These are phyloP conservation scores for Nephrotoma guestfalica DNA, from an alignment of 2,888 invertebrate species.

Conservation along the genomic window DNA sequence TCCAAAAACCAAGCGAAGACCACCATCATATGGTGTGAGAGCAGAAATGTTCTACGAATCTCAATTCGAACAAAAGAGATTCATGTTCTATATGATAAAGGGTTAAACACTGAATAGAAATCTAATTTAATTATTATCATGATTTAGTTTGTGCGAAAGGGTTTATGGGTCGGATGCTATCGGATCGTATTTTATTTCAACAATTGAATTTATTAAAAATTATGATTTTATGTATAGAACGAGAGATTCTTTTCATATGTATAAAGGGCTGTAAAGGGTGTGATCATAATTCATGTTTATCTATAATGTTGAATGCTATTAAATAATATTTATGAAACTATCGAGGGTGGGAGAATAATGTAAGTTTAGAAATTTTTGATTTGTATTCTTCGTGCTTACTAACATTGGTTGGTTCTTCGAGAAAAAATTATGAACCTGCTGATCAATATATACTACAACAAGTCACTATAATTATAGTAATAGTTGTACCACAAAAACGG, in stretches of 20 bases:
- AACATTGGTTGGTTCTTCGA: too few species aligned
- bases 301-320: not conserved
- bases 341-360: not conserved
- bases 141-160: not conserved
- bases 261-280: not conserved
- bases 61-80: too few species aligned
- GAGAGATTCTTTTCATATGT: not conserved
- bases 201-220: not conserved
- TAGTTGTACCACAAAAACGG: too few species aligned
- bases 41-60: too few species aligned
- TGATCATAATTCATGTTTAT: not conserved
- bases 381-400: not conserved
- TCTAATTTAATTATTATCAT: not conserved
- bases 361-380: not conserved
- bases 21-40: too few species aligned
- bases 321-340: not conserved
- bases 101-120: not conserved
- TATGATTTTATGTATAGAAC: not conserved
- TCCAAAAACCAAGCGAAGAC: too few species aligned
- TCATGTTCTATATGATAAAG: not conserved
- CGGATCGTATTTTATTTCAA: not conserved
- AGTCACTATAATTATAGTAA: too few species aligned
- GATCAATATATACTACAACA: too few species aligned
- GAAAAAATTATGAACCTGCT: too few species aligned
- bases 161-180: not conserved